These are phyloP conservation scores for Pelodiscus sinensis DNA, from an alignment of 2,113 vertebrate genomes.

Conservation along the genomic window DNA sequence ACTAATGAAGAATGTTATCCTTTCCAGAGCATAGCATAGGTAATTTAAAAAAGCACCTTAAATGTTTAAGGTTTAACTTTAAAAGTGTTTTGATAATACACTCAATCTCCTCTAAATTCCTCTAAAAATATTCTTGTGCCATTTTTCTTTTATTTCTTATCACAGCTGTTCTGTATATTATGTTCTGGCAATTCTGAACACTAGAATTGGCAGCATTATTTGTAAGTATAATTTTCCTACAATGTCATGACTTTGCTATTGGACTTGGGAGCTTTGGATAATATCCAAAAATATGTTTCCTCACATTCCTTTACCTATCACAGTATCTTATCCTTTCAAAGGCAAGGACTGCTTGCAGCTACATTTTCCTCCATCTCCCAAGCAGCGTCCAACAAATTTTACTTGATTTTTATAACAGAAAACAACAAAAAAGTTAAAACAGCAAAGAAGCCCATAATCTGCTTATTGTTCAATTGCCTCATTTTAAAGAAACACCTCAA, in stretches of 20 bases:
- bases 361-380: not conserved
- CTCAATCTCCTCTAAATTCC: not conserved
- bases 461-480: not conserved
- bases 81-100: not conserved
- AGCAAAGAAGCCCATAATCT: not conserved
- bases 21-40: not conserved
- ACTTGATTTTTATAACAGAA: not conserved
- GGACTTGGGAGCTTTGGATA: not conserved
- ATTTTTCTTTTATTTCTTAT: not conserved
- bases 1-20: not conserved
- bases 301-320: not conserved
- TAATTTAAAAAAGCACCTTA: not conserved
- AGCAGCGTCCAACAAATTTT: not conserved
- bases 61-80: not conserved
- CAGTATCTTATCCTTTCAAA: not conserved
- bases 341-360: not conserved
- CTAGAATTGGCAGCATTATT: not conserved
- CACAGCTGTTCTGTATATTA: not conserved
- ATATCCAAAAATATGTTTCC: not conserved
- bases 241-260: not conserved
- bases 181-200: not conserved
- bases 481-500: not conserved
- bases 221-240: not conserved
- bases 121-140: not conserved
- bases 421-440: not conserved